Evolutionary conservation across 2,888 invertebrate genomes (phyloP), one percentile per base, ranked within the genome.

Genomic region (Torymus aiolomorphi): DNA sequence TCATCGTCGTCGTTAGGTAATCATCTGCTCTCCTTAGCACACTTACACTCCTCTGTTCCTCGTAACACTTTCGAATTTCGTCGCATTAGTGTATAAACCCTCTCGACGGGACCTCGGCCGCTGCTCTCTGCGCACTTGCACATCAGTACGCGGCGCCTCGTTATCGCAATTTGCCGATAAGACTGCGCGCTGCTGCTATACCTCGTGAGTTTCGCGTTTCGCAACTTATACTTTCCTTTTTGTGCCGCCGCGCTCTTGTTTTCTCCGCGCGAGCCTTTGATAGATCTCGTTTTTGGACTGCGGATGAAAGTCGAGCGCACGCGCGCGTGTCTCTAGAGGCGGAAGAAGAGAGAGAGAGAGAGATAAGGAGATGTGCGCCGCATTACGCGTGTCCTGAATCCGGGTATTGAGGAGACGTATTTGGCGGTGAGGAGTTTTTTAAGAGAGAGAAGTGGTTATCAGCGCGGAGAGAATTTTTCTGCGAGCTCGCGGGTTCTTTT

Each of bases 31-130:
- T 65, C 49, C n/a, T 31, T 31, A 20, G 16, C 24, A 42, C 24
- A 42, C 31, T 57, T 57, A 56, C 18, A 11, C 31, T 13, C 54
- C 14, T 54, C 54, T 10, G 12, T 16, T 3, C 10, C 77, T 59
- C 82, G 83, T 82, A 83, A 83, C 82, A 84, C 84, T 83, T 84
- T 83, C 82, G 77, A 80, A 82, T 81, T 83, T 82, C 80, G 80
- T 73, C 69, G 82, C 82, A 80, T 80, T 79, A 79, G 78, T 42
- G 42, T 76, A 20, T 65, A 42, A 42, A 42, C 42, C 42, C 8
- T 42, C 5, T 10, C 42, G 42, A 49, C 13, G n/a, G 65, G 11
- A 78, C 67, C 67, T 70, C 72, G 76, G 1, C 14, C 4, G n/a
- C 10, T 54, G 54, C 18, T 24, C 31, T 16, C 24, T 42, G 20